Evolutionary conservation across 1,140 invertebrate species (phyloP), one percentile per base, ranked within the genome.

Genomic region (Colletes gigas): DNA sequence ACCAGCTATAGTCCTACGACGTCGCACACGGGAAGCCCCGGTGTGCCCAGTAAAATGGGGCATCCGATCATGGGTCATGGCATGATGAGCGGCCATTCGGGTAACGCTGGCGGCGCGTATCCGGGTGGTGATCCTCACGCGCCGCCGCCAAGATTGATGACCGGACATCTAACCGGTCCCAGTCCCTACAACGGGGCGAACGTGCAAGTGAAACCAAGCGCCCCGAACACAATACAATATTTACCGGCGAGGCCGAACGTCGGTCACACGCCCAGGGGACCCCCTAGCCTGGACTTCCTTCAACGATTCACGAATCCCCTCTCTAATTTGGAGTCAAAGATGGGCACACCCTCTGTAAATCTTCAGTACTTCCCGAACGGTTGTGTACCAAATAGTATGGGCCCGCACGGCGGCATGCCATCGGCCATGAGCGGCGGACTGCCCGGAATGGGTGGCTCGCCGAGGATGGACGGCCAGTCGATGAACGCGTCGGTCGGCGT

Each of bases 201-300:
- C 91, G 96, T 98, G 60, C 97, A 98, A 94, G 98, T 99, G 41
- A 99, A 99, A 94, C 97, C 98, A 1, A 98, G 97, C 93, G 98
- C 98, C 3, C 98, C 98, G 0, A 99, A 99, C 92, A 99, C 98
- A 15, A 99, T 99, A 89, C 98, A 99, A 94, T 99, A 99, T 94
- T 95, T 99, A 90, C 98, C 98, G 41, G 97, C 98, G 55, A 95
- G 97, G 93, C 96, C 97, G 14, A 97, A 97, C 88, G 94, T 96
- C 83, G 93, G 94, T 54, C 94, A 95, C 54, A 94, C 95, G 84
- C 94, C 95, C 59, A 94, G 97, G 70, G 96, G 96, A n/a, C 97
- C 97, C 1, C 98, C 98, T 8, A 98, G 97, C 90, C 93, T 99
- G 67, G 98, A 99, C 81, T 99, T 99, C 92, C 94, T 99, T 78